phyloP scores from a whole-genome alignment of 2,888 invertebrate genomes.

The Xylota sylvarum region DNA sequence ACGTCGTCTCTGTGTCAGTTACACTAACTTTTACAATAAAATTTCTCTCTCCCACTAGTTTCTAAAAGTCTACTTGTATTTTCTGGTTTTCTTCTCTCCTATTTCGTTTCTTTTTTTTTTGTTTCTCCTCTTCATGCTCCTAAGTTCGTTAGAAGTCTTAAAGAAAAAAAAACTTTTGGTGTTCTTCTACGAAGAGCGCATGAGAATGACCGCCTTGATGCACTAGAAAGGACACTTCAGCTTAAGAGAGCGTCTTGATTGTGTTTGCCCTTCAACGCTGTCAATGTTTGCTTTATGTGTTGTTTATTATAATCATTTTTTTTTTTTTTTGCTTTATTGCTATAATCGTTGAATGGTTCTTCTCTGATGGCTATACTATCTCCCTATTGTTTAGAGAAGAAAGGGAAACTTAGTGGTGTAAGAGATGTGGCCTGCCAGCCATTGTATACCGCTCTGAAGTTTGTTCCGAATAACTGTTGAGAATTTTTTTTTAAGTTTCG shows the following conservation, averaged over 20 bases:
- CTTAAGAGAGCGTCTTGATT: background rate
- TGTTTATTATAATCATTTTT: slow-evolving; percentile 20
- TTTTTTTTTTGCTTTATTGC: background rate
- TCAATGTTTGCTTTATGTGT: slow-evolving; percentile 3
- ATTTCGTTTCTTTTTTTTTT: background rate
- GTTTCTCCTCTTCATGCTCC: background rate
- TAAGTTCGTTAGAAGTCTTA: background rate
- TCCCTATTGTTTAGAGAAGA: slow-evolving; percentile 16
- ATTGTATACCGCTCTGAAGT: slow-evolving; percentile 7
- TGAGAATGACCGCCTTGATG: slow-evolving; percentile 6
- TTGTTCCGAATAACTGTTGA: background rate
- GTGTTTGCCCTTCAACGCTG: background rate
- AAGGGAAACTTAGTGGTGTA: background rate
- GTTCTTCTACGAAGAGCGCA: background rate
- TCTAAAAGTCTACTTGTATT: slow-evolving; percentile 18
- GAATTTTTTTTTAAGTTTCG: slow-evolving; percentile 18
- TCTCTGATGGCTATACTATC: background rate
- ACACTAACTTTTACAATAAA: slow-evolving; percentile 50
- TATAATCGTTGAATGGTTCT: background rate
- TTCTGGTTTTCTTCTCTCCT: slow-evolving; percentile 2
- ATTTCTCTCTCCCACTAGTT: slow-evolving; percentile 15
- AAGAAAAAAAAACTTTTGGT: slow-evolving; percentile 9
- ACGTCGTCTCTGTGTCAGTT: slow-evolving; percentile 46
- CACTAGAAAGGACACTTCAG: slow-evolving; percentile 1
- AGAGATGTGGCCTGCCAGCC: background rate